Evolutionary conservation across 2,888 invertebrate genomes (phyloP), one percentile per base, ranked within the genome.

Genomic region (Chalcosyrphus nemorum): DNA sequence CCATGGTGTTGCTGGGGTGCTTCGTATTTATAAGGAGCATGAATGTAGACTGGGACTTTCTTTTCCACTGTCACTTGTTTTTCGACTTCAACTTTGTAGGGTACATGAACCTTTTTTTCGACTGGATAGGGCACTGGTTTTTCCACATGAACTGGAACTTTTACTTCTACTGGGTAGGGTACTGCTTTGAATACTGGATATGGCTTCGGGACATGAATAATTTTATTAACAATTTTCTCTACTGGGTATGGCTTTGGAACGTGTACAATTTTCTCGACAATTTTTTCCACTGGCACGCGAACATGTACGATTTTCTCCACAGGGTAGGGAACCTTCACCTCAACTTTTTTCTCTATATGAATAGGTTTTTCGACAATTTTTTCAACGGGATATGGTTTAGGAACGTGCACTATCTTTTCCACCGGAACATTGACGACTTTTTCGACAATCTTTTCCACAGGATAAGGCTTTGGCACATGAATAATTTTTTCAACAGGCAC

Each of bases 401-500:
- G 93, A 86, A 92, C 92, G 24, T 92, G 93, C 4, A 88, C 86
- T 90, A 92, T 86, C 91, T 91, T 88, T 72, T 89, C 88, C 0
- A 89, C 63, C 5, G 89, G 87, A 75, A 87, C 85, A 21, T 87
- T 88, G 13, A 59, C 90, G 90, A 86, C 87, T 52, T 88, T 88
- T 71, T 89, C 89, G 13, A 89, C 88, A 45, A 91, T 87, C 86
- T 88, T 89, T 88, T 93, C 93, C 65, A 94, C 93, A 0, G 94
- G 93, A 87, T 89, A 89, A 0, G 89, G 92, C 86, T 93, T 93
- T 11, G 94, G 94, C 80, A 93, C 93, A 54, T 93, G 93, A 15
- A 94, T 92, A 86, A 93, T 92, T 75, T 93, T 93, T 88, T 93
- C 91, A 7, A 91, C 88, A 0, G 92, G 92, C 4, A 92, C 89